These are phyloP conservation scores for Acrobasis repandana DNA, from an alignment of 2,888 invertebrate genomes.

Conservation along the genomic window DNA sequence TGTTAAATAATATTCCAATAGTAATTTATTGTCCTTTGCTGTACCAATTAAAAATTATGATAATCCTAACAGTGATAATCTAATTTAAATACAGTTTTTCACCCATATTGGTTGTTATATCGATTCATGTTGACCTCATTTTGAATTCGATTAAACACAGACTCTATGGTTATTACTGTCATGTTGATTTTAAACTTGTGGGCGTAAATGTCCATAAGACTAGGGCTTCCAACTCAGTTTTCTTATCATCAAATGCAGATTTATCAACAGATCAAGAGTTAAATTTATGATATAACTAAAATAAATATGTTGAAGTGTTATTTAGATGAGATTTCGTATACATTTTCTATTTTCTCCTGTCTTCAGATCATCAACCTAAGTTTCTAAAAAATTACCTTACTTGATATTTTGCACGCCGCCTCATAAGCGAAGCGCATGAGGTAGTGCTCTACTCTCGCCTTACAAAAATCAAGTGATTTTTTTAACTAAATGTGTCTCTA, in stretches of 20 bases:
- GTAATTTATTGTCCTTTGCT: background rate
- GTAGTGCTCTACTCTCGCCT: too few relatives aligned
- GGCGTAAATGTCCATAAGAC: slow-evolving; percentile 3
- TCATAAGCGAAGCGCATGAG: too few relatives aligned
- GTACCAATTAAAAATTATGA: background rate
- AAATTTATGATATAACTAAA: background rate
- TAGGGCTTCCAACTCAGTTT: background rate
- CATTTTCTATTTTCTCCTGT: too few relatives aligned
- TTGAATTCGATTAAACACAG: slow-evolving; percentile 12
- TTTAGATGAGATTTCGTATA: too few relatives aligned
- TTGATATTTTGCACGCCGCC: too few relatives aligned
- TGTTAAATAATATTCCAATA: background rate
- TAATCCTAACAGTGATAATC: slow-evolving; percentile 11
- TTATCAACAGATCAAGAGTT: background rate
- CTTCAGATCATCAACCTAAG: too few relatives aligned
- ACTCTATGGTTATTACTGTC: slow-evolving; percentile 14
- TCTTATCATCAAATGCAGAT: background rate
- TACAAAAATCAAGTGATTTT: too few relatives aligned
- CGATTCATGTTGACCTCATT: slow-evolving; percentile 20
- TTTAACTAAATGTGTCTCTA: too few relatives aligned
- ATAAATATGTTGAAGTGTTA: background rate
- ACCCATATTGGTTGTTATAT: background rate
- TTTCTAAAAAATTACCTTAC: too few relatives aligned
- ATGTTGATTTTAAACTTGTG: slow-evolving; percentile 17
- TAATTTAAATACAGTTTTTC: slow-evolving; percentile 26